Conservation (phyloP, 2,113 vertebrate species). For the Micronisus gabar region DNA sequence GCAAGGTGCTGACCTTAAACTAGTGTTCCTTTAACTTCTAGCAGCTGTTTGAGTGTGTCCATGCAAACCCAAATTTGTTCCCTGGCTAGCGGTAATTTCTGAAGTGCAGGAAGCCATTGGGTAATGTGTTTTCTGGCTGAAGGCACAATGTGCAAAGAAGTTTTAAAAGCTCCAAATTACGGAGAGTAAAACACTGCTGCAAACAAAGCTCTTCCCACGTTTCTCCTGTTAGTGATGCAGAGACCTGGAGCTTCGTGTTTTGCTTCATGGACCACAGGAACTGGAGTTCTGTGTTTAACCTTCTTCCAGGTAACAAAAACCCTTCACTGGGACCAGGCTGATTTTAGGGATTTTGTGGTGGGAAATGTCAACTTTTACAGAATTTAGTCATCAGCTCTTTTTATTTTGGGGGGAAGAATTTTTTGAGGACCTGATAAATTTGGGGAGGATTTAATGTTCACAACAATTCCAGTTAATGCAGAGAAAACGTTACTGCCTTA, state of each 20-base stretch:
- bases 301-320: conserved; percentile 72
- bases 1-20: conserved; percentile 64
- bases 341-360: neutral
- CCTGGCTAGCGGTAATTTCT: neutral
- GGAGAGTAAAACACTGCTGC: neutral
- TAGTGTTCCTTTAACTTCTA: conserved; percentile 62
- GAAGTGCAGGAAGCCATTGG: conserved; percentile 29
- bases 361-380: neutral
- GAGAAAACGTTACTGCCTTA: neutral
- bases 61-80: neutral
- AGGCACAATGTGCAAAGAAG: neutral
- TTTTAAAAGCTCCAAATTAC: conserved; percentile 21
- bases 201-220: neutral
- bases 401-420: neutral
- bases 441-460: neutral
- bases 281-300: conserved; percentile 47
- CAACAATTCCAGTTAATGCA: neutral
- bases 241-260: conserved; percentile 25
- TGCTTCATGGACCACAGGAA: conserved; percentile 51
- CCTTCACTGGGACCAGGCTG: neutral
- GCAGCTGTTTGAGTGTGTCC: conserved; percentile 18
- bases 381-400: neutral
- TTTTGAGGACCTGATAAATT: neutral
- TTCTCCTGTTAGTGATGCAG: conserved; percentile 24
- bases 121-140: neutral